Percentiles rank a stretch among this genome's conserved stretches.
These are phyloP conservation scores for Scaptomyza tumidula DNA, from an alignment of 2,888 invertebrate genomes.

Conservation along the genomic window DNA sequence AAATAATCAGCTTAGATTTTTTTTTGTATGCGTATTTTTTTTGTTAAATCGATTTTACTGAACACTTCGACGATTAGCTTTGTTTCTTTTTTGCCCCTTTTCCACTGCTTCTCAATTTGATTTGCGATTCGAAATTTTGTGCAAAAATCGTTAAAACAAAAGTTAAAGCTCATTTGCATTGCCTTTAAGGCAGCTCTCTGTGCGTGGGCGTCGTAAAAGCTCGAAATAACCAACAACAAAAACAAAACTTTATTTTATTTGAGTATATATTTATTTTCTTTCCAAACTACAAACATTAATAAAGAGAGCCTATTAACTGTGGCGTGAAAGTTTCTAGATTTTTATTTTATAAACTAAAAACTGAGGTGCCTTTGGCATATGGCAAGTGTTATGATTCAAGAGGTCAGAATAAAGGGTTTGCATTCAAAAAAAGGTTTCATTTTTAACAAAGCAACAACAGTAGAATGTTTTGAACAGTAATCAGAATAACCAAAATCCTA, in stretches of 20 bases:
- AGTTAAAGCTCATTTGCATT: constrained; percentile 48
- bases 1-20: constrained; percentile 61
- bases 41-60: constrained; percentile 25
- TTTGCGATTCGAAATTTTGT: constrained; percentile 18
- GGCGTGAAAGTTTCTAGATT: neutral
- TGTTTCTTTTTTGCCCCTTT: neutral
- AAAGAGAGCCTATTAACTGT: constrained; percentile 18
- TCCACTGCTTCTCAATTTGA: neutral
- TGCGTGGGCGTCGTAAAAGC: constrained; percentile 49
- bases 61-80: constrained; percentile 13
- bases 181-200: constrained; percentile 29
- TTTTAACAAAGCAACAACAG: too few species aligned
- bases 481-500: too few species aligned
- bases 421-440: too few species aligned
- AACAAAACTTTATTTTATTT: neutral
- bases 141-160: constrained; percentile 29
- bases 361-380: neutral
- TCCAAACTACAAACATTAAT: constrained; percentile 5
- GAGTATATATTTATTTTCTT: neutral
- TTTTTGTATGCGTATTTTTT: constrained; percentile 1
- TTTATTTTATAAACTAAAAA: neutral
- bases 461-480: too few species aligned
- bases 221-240: constrained; percentile 5
- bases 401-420: too few species aligned
- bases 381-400: too few species aligned